Evolutionary conservation across 2,888 invertebrate species (phyloP).

Genomic region (Phrixothrix hirtus): DNA sequence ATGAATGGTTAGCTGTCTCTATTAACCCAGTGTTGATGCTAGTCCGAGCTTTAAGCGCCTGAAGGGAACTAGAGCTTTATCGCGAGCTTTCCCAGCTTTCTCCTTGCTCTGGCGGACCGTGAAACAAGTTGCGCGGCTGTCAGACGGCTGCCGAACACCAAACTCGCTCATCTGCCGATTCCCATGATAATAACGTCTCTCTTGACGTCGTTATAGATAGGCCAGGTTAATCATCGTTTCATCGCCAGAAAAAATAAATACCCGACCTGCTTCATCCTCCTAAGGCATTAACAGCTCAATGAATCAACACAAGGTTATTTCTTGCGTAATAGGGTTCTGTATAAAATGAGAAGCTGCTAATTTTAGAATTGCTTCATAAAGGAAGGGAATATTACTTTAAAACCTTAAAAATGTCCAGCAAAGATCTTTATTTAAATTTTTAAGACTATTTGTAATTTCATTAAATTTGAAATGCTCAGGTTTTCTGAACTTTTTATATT

Average conservation of each 20-base stretch:
- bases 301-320: constrained; percentile 18
- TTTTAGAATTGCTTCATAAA: too few relatives aligned
- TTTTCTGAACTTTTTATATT: too few relatives aligned
- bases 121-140: constrained; percentile 49
- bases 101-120: constrained; percentile 48
- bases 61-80: constrained; percentile 42
- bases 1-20: constrained; percentile 50
- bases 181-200: constrained; percentile 37
- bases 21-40: constrained; percentile 47
- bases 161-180: constrained; percentile 43
- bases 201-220: constrained; percentile 21
- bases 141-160: constrained; percentile 44
- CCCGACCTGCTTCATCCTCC: constrained; percentile 7
- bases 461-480: too few relatives aligned
- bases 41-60: constrained; percentile 37
- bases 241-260: constrained; percentile 22
- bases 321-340: too few relatives aligned
- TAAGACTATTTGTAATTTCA: too few relatives aligned
- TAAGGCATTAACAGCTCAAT: constrained; percentile 18
- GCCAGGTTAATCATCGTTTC: constrained; percentile 25
- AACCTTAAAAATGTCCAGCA: too few relatives aligned
- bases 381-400: too few relatives aligned
- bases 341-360: too few relatives aligned
- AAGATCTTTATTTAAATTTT: too few relatives aligned
- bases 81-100: constrained; percentile 45